These are phyloP conservation scores for Anser cygnoides DNA, from an alignment of 2,113 vertebrate species.

Conservation along the genomic window DNA sequence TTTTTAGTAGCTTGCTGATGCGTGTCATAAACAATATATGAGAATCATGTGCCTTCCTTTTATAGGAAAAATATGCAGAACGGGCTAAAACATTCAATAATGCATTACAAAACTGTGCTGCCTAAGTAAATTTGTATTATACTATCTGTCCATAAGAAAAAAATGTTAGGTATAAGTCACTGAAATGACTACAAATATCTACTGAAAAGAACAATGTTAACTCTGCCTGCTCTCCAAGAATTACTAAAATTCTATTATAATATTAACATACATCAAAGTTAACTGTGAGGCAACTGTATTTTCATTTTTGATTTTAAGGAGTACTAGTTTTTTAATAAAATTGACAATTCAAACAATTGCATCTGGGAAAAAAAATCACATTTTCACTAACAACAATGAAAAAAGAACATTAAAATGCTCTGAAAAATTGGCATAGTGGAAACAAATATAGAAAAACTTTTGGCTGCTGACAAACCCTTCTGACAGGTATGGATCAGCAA, in stretches of 20 bases:
- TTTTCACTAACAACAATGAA: background rate
- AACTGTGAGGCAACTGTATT: background rate
- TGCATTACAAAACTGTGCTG: slow-evolving; percentile 13
- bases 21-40: background rate
- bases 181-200: background rate
- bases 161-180: background rate
- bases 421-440: background rate
- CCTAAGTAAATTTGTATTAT: slow-evolving; percentile 16
- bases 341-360: background rate
- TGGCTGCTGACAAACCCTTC: background rate
- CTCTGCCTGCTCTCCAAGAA: background rate
- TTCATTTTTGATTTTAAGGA: background rate
- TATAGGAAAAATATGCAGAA: slow-evolving; percentile 29
- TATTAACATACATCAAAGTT: background rate
- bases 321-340: background rate
- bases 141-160: background rate
- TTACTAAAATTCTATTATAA: too few species aligned
- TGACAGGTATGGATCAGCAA: background rate
- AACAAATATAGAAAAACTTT: background rate
- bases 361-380: background rate
- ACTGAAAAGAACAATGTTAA: background rate
- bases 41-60: background rate
- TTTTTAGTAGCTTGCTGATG: slow-evolving; percentile 12
- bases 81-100: slow-evolving; percentile 28
- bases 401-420: background rate